Percentiles rank a stretch among this genome's conserved stretches.
Conservation (phyloP, 2,888 invertebrate species). For the Eupeodes luniger region DNA sequence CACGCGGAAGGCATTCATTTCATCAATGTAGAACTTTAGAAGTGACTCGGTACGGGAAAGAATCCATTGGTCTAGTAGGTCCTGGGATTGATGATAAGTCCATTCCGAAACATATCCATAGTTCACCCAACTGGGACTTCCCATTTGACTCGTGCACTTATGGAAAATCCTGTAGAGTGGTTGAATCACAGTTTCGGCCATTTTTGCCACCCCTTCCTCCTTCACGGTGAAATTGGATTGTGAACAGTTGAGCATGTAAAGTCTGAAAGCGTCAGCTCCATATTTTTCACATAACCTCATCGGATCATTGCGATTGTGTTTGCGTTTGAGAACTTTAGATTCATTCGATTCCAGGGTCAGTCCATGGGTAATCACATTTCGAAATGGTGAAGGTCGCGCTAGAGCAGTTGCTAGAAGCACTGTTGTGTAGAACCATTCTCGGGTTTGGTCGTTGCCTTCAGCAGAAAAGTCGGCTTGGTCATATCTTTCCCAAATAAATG, state of each 20-base stretch:
- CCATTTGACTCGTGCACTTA: slow-evolving; percentile 72
- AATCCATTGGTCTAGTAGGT: slow-evolving; percentile 97
- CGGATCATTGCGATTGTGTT: slow-evolving; percentile 98
- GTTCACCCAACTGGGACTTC: slow-evolving; percentile 84
- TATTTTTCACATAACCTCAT: slow-evolving; percentile 93
- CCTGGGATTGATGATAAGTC: background rate
- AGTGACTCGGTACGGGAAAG: slow-evolving; percentile 96
- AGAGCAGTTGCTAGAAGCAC: slow-evolving; percentile 96
- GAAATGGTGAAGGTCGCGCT: slow-evolving; percentile 96
- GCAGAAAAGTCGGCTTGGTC: slow-evolving; percentile 96
- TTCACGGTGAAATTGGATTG: slow-evolving; percentile 96
- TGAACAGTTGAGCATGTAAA: slow-evolving; percentile 97
- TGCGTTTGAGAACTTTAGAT: slow-evolving; percentile 98
- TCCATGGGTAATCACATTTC: slow-evolving; percentile 97
- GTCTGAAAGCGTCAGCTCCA: slow-evolving; percentile 96
- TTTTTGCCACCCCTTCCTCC: slow-evolving; percentile 96
- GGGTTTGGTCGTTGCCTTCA: slow-evolving; percentile 97
- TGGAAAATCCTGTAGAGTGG: slow-evolving; percentile 92
- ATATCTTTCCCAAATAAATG: slow-evolving; percentile 93
- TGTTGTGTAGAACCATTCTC: slow-evolving; percentile 98
- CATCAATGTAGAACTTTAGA: slow-evolving; percentile 91
- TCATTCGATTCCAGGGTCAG: slow-evolving; percentile 96
- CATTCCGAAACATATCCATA: slow-evolving; percentile 74
- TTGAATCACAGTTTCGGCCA: slow-evolving; percentile 96
- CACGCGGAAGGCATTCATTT: slow-evolving; percentile 95